These are phyloP conservation scores for Astur gentilis DNA, from an alignment of 2,113 vertebrate species.

Conservation along the genomic window DNA sequence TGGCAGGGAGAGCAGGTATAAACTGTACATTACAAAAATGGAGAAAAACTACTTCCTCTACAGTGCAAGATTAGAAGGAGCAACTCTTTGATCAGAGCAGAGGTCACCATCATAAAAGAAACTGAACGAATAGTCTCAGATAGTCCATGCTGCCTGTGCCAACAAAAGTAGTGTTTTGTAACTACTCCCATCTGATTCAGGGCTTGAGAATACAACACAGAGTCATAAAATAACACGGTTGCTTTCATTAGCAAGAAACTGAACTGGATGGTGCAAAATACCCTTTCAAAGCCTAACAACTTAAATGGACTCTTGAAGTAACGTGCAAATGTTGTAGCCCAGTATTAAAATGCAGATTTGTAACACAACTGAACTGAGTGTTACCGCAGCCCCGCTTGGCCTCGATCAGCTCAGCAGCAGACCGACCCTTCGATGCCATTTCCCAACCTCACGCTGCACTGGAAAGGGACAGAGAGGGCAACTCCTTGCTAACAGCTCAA, in stretches of 20 bases:
- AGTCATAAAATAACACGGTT: background rate
- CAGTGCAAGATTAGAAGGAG: background rate
- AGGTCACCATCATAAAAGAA: background rate
- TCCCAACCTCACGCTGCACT: rapidly evolving
- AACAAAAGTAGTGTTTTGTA: background rate
- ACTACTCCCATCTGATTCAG: background rate
- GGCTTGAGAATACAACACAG: rapidly evolving
- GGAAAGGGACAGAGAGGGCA: background rate
- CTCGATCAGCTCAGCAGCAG: rapidly evolving
- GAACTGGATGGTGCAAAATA: background rate
- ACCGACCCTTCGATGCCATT: rapidly evolving
- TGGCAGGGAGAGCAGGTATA: background rate
- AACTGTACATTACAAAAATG: background rate
- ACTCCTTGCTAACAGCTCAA: background rate
- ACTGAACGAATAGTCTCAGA: background rate
- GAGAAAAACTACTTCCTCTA: background rate
- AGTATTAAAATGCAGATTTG: background rate
- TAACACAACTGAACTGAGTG: rapidly evolving
- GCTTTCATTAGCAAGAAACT: background rate
- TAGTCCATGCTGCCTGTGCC: background rate
- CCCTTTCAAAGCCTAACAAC: background rate
- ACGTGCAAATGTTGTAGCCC: rapidly evolving
- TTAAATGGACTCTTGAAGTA: rapidly evolving
- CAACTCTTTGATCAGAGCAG: background rate
- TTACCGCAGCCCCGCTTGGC: background rate